Percentiles rank a stretch among this genome's conserved stretches.
Evolutionary conservation across 2,113 vertebrate species (phyloP).

Genomic region (Illadopsis cleaveri): DNA sequence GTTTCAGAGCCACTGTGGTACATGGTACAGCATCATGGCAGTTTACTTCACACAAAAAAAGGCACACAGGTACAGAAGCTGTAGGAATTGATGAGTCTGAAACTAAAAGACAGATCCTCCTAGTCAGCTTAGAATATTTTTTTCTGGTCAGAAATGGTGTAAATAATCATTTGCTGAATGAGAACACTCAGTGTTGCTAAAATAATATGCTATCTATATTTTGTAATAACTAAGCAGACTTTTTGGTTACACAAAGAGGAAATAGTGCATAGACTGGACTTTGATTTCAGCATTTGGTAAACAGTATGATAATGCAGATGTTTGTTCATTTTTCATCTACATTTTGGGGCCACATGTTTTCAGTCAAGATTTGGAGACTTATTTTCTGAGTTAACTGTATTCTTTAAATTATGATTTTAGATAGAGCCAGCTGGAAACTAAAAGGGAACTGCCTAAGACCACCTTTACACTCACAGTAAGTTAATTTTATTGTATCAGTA

Average conservation of each 20-base stretch:
- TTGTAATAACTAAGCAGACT: not conserved
- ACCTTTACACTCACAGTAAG: not conserved
- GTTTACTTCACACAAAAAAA: not conserved
- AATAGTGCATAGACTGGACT: not conserved
- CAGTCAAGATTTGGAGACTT: not conserved
- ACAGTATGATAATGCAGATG: not conserved
- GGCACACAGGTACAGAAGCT: not conserved
- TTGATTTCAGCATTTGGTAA: constrained; percentile 39
- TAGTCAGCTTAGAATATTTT: not conserved
- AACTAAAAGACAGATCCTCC: not conserved
- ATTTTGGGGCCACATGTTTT: constrained; percentile 34
- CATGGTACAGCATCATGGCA: not conserved
- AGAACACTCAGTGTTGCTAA: not conserved
- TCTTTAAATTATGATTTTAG: not conserved
- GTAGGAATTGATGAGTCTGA: not conserved
- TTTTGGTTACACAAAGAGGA: not conserved
- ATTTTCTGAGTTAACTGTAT: not conserved
- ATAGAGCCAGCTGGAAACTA: not conserved
- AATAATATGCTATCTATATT: not conserved
- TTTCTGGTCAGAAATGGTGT: not conserved
- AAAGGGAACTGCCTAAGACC: not conserved
- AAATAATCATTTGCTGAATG: not conserved
- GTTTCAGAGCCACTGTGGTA: not conserved
- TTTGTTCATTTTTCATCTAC: constrained; percentile 14
- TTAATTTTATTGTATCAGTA: not conserved